Percentiles rank a stretch among this genome's conserved stretches.
Conservation (phyloP, 2,113 vertebrate species). For the Ginglymostoma cirratum region DNA sequence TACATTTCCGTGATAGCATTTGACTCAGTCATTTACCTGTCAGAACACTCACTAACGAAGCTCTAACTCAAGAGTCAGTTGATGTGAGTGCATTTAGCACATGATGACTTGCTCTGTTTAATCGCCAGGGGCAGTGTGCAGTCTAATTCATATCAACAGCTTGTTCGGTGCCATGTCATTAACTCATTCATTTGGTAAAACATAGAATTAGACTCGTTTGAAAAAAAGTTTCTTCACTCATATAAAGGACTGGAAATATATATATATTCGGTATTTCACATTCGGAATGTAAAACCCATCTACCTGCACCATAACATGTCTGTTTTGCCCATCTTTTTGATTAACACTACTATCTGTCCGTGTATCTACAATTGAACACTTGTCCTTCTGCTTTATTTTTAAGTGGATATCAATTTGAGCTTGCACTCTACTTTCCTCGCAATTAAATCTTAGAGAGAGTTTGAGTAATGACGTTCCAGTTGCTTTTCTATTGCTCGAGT, state of each 20-base stretch:
- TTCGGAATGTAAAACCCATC: background rate
- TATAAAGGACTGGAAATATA: background rate
- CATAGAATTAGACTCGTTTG: conserved; percentile 1
- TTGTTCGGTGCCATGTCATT: background rate
- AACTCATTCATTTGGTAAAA: background rate
- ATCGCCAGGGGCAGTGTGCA: conserved; percentile 33
- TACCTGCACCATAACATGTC: no score
- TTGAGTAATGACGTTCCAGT: background rate
- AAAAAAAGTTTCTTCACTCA: background rate
- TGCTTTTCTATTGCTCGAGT: background rate
- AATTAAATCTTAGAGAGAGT: background rate
- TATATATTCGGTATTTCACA: background rate
- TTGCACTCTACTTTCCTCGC: background rate
- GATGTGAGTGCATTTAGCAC: background rate
- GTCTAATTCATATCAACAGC: background rate
- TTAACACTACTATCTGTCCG: background rate
- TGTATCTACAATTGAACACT: background rate
- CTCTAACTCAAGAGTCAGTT: background rate
- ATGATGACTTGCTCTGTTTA: background rate
- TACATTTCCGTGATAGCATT: background rate
- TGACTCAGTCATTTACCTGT: background rate
- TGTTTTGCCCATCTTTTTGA: background rate
- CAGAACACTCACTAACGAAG: background rate
- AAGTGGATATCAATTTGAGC: background rate
- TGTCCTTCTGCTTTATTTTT: background rate